Evolutionary conservation across 2,113 vertebrate species (phyloP), one percentile per base, ranked within the genome.

Genomic region (Pterophyllum scalare): DNA sequence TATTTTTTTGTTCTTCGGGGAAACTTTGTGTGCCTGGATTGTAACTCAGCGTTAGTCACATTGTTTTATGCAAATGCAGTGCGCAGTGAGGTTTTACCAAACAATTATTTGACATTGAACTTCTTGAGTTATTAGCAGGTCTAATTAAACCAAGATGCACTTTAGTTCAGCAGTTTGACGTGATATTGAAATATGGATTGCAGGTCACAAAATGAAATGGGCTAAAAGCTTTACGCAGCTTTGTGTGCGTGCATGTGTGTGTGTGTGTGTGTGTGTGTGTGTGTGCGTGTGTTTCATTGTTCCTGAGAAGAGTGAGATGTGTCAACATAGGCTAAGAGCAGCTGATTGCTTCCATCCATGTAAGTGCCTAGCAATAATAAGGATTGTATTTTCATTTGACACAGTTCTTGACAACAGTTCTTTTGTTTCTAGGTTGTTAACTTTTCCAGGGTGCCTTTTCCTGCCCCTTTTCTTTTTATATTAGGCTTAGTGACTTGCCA

Each of bases 371-470:
- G 89, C 70, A 82, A 58, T 89, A 84, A 88, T 84, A 82, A 86
- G 75, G 77, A 81, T 87, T 79, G 64, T 82, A 67, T 90, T 92
- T 84, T 82, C 72, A 54, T 93, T 74, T 92, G 86, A 90, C 89
- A 90, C 83, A 31, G 33, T 80, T 80, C 67, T 67, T 67, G 59
- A 80, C 90, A 94, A 90, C 89, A 89, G 72, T 83, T 89, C 88
- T 89, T 91, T 93, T 94, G 92, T 93, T 94, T 94, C 78, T 59
- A 79, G 77, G 89, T 89, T 94, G 92, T 93, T 90, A 93, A 94
- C 84, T 93, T 95, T 94, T 93, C 87, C 90, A 89, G 82, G 74
- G 82, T n/a, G 35, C 76, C 26, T 93, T 90, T 93, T 61, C 58
- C 33, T 88, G 38, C 59, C 56, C 62, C 40, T 70, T 64, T 87